Evolutionary conservation across 92 coral and sea anemone genomes (phyloP).

Genomic region (Umimayanthus chanpuru): DNA sequence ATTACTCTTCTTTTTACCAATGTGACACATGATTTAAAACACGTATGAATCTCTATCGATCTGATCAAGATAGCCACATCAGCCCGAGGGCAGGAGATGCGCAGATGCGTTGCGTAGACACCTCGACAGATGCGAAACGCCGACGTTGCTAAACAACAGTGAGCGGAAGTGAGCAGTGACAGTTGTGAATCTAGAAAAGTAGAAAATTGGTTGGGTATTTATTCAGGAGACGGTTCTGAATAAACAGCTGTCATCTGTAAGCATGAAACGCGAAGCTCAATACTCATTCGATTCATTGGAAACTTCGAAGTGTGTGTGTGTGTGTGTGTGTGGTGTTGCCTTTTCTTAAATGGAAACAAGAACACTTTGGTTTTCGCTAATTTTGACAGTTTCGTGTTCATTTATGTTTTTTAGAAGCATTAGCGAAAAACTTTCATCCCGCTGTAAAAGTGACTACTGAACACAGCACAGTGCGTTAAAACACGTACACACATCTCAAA

Average conservation of each 20-base stretch:
- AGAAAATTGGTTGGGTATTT: conserved; percentile 7
- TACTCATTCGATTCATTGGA: not conserved
- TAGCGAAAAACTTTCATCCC: not conserved
- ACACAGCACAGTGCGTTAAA: not conserved
- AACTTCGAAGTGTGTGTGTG: not conserved
- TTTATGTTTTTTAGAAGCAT: not conserved
- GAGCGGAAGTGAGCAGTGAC: not conserved
- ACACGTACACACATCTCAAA: not conserved
- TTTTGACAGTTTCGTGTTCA: not conserved
- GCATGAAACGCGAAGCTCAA: not conserved
- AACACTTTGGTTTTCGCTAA: not conserved
- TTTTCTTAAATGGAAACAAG: conserved; percentile 1
- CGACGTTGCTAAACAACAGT: not conserved
- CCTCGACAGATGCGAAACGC: not conserved
- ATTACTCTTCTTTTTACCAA: not conserved
- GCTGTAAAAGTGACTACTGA: not conserved
- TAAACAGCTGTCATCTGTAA: conserved; percentile 28
- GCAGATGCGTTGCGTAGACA: conserved; percentile 9
- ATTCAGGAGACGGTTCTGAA: conserved; percentile 19
- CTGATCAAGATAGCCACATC: not conserved
- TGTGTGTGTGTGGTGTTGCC: too few species aligned
- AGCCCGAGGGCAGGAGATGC: not conserved
- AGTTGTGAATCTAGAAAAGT: conserved; percentile 1
- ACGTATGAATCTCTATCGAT: not conserved
- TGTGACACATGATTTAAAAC: not conserved